Conservation (phyloP, 2,113 vertebrate species). For the Himantopus leucocephalus region DNA sequence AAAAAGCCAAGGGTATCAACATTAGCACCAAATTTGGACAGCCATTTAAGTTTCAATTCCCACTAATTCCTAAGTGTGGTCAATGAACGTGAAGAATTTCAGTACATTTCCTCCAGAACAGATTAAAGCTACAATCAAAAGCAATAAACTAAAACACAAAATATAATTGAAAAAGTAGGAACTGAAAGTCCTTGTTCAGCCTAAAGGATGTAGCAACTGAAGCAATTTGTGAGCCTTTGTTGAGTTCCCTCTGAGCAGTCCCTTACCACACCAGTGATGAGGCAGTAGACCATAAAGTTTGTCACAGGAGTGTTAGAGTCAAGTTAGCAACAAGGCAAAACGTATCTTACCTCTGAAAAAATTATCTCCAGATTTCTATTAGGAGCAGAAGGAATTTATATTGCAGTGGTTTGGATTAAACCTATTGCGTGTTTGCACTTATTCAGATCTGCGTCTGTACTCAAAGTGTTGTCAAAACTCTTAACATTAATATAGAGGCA, state of each 20-base stretch:
- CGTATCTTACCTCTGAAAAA: neutral
- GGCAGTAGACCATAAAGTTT: neutral
- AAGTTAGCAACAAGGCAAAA: neutral
- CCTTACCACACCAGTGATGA: neutral
- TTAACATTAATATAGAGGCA: neutral
- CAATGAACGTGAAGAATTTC: conserved; percentile 22
- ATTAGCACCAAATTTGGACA: neutral
- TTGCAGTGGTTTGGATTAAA: neutral
- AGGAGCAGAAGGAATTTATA: neutral
- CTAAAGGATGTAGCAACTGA: neutral
- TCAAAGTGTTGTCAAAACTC: neutral
- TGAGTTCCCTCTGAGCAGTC: neutral
- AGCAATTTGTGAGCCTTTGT: conserved; percentile 2
- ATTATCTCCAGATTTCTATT: neutral
- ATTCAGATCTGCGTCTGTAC: neutral
- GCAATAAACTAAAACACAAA: conserved; percentile 42
- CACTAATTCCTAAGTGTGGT: neutral
- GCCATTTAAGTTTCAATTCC: neutral
- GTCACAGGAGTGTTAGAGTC: neutral
- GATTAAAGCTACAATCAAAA: conserved; percentile 33
- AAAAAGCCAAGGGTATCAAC: neutral
- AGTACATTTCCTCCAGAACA: conserved; percentile 17
- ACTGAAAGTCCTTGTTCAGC: neutral
- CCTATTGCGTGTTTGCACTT: neutral
- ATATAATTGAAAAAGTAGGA: conserved; percentile 1